These are phyloP conservation scores for Microdon myrmicae DNA, from an alignment of 2,888 invertebrate genomes.

Conservation along the genomic window DNA sequence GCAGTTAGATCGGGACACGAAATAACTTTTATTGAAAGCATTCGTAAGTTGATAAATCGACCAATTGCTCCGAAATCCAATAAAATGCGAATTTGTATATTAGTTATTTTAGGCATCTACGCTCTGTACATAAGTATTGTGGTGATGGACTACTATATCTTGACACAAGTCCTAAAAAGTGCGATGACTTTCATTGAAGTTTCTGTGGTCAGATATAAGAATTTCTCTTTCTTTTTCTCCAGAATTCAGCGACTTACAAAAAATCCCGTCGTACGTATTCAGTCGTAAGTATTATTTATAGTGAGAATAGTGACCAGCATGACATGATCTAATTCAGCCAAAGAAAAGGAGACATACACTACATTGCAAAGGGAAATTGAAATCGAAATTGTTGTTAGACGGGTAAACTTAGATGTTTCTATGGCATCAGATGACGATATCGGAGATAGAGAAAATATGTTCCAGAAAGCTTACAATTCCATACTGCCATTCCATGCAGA, in stretches of 20 bases:
- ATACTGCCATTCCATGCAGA: slow-evolving; percentile 39
- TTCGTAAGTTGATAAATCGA: too few relatives aligned
- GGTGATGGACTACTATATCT: slow-evolving; percentile 54
- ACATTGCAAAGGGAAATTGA: too few relatives aligned
- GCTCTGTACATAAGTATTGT: slow-evolving; percentile 53
- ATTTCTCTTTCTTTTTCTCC: neutral
- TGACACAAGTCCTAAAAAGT: slow-evolving; percentile 48
- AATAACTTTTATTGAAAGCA: slow-evolving; percentile 50
- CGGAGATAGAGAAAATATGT: slow-evolving; percentile 25
- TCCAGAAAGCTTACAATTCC: slow-evolving; percentile 44
- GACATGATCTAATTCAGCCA: too few relatives aligned
- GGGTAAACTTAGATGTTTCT: too few relatives aligned
- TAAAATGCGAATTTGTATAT: too few relatives aligned
- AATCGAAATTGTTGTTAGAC: too few relatives aligned
- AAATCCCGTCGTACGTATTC: too few relatives aligned
- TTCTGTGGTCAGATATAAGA: neutral
- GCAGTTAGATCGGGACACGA: slow-evolving; percentile 44
- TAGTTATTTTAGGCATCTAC: slow-evolving; percentile 55
- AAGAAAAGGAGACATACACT: too few relatives aligned
- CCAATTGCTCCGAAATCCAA: too few relatives aligned
- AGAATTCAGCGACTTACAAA: neutral
- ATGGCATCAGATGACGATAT: too few relatives aligned
- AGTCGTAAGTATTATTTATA: too few relatives aligned
- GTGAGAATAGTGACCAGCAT: too few relatives aligned
- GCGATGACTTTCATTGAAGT: slow-evolving; percentile 8